Evolutionary conservation across 2,888 invertebrate genomes (phyloP).

Genomic region (Plusia festucae): DNA sequence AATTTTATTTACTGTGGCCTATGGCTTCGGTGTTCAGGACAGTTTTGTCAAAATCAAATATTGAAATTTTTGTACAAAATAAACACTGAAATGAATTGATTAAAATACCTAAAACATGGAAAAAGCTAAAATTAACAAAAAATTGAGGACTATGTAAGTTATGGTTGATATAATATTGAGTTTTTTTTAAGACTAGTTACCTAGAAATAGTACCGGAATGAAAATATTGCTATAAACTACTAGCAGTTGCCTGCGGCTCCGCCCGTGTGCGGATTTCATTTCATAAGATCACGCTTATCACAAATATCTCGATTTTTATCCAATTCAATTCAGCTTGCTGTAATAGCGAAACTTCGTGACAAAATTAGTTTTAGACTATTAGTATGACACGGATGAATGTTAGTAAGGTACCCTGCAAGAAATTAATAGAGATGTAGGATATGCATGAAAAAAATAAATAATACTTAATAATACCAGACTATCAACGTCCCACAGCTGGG

Average conservation of each 20-base stretch:
- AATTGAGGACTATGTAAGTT: slow-evolving; percentile 30
- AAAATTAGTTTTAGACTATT: too few species aligned
- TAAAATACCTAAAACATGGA: slow-evolving; percentile 27
- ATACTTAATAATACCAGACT: too few species aligned
- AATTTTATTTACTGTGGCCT: not conserved
- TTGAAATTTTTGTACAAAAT: slow-evolving; percentile 6
- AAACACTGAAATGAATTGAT: not conserved
- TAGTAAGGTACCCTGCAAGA: too few species aligned
- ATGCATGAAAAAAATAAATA: too few species aligned
- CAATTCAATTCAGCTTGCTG: too few species aligned
- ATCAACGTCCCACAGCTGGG: too few species aligned
- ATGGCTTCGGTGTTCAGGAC: not conserved
- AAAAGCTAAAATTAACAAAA: slow-evolving; percentile 12
- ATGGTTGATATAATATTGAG: not conserved
- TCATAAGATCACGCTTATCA: too few species aligned
- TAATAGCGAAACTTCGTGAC: too few species aligned
- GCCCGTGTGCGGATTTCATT: too few species aligned
- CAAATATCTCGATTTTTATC: too few species aligned
- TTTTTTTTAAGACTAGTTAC: not conserved
- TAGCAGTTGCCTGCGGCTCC: not conserved
- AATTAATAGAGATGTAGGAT: too few species aligned
- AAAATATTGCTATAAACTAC: not conserved
- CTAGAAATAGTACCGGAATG: not conserved
- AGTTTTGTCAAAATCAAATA: not conserved
- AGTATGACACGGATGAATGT: too few species aligned